Conservation (phyloP, 2,888 invertebrate genomes). For the Meta bourneti region DNA sequence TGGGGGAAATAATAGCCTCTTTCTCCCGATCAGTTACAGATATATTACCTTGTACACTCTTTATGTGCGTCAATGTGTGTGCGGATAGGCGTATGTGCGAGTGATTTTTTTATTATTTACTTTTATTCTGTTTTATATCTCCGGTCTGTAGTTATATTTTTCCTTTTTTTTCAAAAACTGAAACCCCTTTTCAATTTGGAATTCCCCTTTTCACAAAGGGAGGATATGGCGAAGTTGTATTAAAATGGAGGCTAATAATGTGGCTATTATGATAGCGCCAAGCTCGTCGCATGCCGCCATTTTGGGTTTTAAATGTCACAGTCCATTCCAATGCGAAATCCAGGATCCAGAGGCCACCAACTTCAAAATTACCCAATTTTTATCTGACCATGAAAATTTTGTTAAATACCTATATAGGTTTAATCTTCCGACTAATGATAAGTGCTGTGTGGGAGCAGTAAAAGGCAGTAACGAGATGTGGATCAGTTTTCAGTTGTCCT, state of each 20-base stretch:
- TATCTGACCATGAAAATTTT: no score
- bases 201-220: slow-evolving; percentile 17
- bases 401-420: no score
- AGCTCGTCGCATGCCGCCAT: slow-evolving; percentile 21
- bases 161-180: slow-evolving; percentile 28
- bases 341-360: no score
- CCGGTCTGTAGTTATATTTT: neutral
- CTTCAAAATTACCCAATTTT: no score
- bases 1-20: slow-evolving; percentile 61
- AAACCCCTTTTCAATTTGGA: slow-evolving; percentile 39
- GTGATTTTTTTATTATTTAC: slow-evolving; percentile 38
- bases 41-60: slow-evolving; percentile 73
- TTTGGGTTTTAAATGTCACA: slow-evolving; percentile 18
- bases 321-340: no score
- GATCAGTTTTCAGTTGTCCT: no score
- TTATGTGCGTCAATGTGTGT: slow-evolving; percentile 6
- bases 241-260: slow-evolving; percentile 54
- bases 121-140: slow-evolving; percentile 27
- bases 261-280: slow-evolving; percentile 6
- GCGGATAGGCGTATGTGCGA: neutral
- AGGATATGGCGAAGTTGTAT: slow-evolving; percentile 45
- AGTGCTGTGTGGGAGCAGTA: no score
- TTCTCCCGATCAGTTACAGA: slow-evolving; percentile 64
- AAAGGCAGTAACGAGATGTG: no score
- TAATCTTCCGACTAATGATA: no score